Base-by-base conservation (phyloP, 1,140 invertebrate species). In the Nasonia longicornis region DNA sequence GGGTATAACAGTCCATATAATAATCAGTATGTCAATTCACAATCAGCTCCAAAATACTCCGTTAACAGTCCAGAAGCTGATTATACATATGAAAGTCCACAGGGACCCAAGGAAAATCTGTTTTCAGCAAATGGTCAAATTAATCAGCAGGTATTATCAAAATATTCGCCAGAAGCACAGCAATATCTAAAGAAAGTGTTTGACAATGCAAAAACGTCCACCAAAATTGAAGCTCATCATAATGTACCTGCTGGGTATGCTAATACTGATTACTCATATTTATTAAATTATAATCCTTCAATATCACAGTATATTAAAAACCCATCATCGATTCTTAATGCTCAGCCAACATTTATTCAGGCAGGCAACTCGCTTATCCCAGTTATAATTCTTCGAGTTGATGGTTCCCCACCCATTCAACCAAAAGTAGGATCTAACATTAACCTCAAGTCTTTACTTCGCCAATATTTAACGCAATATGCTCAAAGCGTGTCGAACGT, bases 231-330 rank as follows among this genome's bases (percentile, higher is more conserved):
- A 3, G 45, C 42, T 31, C 31, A 74, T n/a, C 26, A 31, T 52
- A 42, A 73, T 67, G 10, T 0, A 77, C 4, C 71, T 67, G 64
- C 64, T 67, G 29, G 64, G 14, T 67, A 67, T 11, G 64, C 84
- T 0, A 86, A 85, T 64, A 79, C 85, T 10, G 81, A 82, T 11
- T 90, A 90, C 58, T 85, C 87, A 20, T 87, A 89, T 67, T 48
- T 91, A 6, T 35, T 91, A 22, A 90, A 87, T 72, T 90, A 90
- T 42, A 90, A 90, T 82, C 90, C 90, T 3, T 91, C 89, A 0
- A 90, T 91, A n/a, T 90, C 89, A 2, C 89, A 91, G 35, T 91
- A 91, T 48, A 87, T 91, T 11, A 89, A 89, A 35, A 88, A 91
- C 82, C 90, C 90, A 0, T 83, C 89, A 7, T 91, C 90, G 0